Evolutionary conservation across 2,113 vertebrate genomes (phyloP).

Genomic region (Pluvialis apricaria): DNA sequence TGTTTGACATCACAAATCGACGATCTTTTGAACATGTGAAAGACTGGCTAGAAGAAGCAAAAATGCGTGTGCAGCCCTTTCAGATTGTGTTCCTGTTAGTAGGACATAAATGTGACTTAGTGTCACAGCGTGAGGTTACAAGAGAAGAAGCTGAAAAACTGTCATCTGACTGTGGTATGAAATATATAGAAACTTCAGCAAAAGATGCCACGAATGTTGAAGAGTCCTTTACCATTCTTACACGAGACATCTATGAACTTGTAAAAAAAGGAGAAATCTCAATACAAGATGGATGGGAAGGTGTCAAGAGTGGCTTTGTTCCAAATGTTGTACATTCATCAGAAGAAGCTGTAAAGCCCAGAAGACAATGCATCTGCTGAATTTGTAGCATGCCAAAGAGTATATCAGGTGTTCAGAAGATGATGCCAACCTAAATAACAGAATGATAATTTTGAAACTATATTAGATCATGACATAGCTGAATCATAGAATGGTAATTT

Average conservation of each 20-base stretch:
- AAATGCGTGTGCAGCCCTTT: slow-evolving; percentile 78
- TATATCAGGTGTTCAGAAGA: slow-evolving; percentile 19
- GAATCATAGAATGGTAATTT: not conserved
- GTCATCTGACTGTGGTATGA: slow-evolving; percentile 78
- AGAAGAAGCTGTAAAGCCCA: slow-evolving; percentile 80
- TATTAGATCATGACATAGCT: slow-evolving; percentile 22
- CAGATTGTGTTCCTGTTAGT: slow-evolving; percentile 79
- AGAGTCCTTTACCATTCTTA: slow-evolving; percentile 80
- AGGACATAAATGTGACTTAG: slow-evolving; percentile 81
- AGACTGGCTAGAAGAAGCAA: slow-evolving; percentile 82
- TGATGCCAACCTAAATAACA: slow-evolving; percentile 33
- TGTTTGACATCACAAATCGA: slow-evolving; percentile 82
- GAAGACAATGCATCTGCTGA: slow-evolving; percentile 76
- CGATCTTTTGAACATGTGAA: slow-evolving; percentile 80
- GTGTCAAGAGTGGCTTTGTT: slow-evolving; percentile 82
- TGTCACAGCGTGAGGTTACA: slow-evolving; percentile 74
- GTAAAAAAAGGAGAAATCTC: slow-evolving; percentile 81
- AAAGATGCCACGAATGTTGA: slow-evolving; percentile 81
- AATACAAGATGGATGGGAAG: slow-evolving; percentile 83
- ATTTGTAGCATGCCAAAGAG: slow-evolving; percentile 59
- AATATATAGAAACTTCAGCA: slow-evolving; percentile 82
- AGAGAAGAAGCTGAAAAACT: slow-evolving; percentile 81
- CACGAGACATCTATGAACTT: slow-evolving; percentile 81
- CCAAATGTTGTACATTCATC: slow-evolving; percentile 81
- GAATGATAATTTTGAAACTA: slow-evolving; percentile 13